Percentiles rank a stretch among this genome's conserved stretches.
Evolutionary conservation across 2,797 vertebrate genomes (phyloP).

Genomic region (Acrossocheilus fasciatus): DNA sequence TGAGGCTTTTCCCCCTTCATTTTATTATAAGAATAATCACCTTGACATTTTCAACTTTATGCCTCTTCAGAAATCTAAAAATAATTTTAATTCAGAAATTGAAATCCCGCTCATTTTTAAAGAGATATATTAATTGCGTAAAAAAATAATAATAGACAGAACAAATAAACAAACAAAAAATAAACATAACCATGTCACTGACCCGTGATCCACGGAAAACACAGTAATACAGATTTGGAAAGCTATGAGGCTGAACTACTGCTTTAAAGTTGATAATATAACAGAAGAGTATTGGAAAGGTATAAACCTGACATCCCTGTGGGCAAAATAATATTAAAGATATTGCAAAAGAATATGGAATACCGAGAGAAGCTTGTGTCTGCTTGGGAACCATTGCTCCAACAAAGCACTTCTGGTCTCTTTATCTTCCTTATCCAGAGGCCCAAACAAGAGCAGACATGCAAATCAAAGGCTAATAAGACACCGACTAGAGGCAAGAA

Average conservation of each 20-base stretch:
- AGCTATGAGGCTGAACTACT: neutral
- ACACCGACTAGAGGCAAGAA: slow-evolving; percentile 63
- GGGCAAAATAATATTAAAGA: slow-evolving; percentile 38
- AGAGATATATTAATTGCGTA: neutral
- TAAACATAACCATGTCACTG: neutral
- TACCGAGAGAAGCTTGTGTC: neutral
- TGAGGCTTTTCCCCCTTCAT: neutral
- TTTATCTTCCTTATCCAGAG: slow-evolving; percentile 72
- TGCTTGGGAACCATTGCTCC: slow-evolving; percentile 38
- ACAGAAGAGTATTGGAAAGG: slow-evolving; percentile 39
- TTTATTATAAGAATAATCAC: neutral
- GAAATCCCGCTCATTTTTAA: neutral
- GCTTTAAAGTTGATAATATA: neutral
- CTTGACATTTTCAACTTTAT: neutral
- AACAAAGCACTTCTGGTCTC: slow-evolving; percentile 65
- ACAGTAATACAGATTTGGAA: neutral
- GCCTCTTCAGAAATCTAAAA: neutral
- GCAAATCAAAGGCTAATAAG: slow-evolving; percentile 73
- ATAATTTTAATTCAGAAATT: neutral
- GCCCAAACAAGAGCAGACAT: slow-evolving; percentile 77
- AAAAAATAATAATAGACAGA: neutral
- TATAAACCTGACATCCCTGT: slow-evolving; percentile 41
- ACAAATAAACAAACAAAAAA: neutral
- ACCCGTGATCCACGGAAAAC: neutral
- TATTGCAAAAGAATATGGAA: slow-evolving; percentile 22